Conservation (phyloP, 2,888 invertebrate genomes). For the Leucoma salicis region DNA sequence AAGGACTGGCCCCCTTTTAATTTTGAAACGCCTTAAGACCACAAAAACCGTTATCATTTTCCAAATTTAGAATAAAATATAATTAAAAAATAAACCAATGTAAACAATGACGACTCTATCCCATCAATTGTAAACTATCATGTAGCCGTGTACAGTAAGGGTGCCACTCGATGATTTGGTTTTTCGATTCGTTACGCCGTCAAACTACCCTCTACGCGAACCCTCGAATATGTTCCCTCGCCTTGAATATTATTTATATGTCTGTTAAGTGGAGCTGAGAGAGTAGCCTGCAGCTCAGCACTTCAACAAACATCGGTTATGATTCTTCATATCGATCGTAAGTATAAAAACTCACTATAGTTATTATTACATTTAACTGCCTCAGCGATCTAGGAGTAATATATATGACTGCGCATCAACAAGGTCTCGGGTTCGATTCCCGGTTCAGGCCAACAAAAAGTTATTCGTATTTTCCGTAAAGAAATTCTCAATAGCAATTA, state of each 20-base stretch:
- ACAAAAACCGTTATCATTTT: neutral
- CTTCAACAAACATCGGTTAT: slow-evolving; percentile 78
- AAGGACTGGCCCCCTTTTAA: too few relatives aligned
- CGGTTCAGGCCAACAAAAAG: too few relatives aligned
- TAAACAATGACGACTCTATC: slow-evolving; percentile 45
- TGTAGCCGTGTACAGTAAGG: slow-evolving; percentile 77
- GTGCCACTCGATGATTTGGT: slow-evolving; percentile 82
- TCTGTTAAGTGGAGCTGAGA: slow-evolving; percentile 81
- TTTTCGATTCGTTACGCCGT: slow-evolving; percentile 83
- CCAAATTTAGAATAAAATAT: neutral
- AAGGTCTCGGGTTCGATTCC: too few relatives aligned
- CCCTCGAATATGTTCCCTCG: slow-evolving; percentile 80
- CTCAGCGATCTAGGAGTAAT: too few relatives aligned
- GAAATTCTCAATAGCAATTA: too few relatives aligned
- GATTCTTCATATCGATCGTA: slow-evolving; percentile 68
- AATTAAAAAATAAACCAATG: neutral
- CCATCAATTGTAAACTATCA: slow-evolving; percentile 67
- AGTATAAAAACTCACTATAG: slow-evolving; percentile 34
- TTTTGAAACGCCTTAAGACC: too few relatives aligned
- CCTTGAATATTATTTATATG: slow-evolving; percentile 83
- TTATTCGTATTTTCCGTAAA: too few relatives aligned
- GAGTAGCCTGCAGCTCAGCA: slow-evolving; percentile 77
- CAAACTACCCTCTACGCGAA: slow-evolving; percentile 78
- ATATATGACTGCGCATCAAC: too few relatives aligned
- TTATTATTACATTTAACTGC: too few relatives aligned